Percentiles rank a stretch among this genome's conserved stretches.
Evolutionary conservation across 2,888 invertebrate genomes (phyloP).

Genomic region (Stomorhina lunata): DNA sequence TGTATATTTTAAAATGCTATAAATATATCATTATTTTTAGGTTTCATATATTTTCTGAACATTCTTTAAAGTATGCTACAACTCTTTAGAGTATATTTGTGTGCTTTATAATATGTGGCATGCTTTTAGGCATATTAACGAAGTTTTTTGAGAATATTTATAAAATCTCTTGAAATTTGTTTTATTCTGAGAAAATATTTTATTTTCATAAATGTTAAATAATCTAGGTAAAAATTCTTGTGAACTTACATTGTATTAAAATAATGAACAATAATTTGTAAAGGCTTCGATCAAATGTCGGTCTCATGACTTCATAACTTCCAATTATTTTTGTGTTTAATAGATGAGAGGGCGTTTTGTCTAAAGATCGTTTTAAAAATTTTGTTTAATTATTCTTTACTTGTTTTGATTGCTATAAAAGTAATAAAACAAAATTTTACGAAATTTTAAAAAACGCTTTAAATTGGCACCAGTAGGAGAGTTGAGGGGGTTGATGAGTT

Average conservation of each 20-base stretch:
- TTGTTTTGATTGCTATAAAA: too few relatives aligned
- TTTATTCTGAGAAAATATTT: too few relatives aligned
- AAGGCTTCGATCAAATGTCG: conserved; percentile 80
- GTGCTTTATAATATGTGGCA: too few relatives aligned
- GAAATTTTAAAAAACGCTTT: background rate
- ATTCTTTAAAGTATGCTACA: too few relatives aligned
- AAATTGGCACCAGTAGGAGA: conserved; percentile 53
- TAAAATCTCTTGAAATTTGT: too few relatives aligned
- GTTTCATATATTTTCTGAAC: too few relatives aligned
- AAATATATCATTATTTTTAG: too few relatives aligned
- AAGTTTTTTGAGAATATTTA: too few relatives aligned
- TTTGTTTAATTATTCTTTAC: background rate
- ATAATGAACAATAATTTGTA: conserved; percentile 80
- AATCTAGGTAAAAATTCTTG: background rate
- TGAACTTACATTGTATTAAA: conserved; percentile 79
- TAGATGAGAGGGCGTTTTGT: conserved; percentile 41
- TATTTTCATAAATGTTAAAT: too few relatives aligned
- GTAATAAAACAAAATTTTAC: background rate
- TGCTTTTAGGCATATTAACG: too few relatives aligned
- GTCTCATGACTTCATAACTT: conserved; percentile 81
- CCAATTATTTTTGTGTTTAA: conserved; percentile 66
- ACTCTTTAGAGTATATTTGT: too few relatives aligned
- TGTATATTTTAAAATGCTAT: too few relatives aligned
- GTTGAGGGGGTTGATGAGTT: background rate
- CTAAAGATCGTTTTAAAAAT: conserved; percentile 3